Evolutionary conservation across 2,797 vertebrate species (phyloP), one percentile per base, ranked within the genome.

Genomic region (Eulemur albifrons): DNA sequence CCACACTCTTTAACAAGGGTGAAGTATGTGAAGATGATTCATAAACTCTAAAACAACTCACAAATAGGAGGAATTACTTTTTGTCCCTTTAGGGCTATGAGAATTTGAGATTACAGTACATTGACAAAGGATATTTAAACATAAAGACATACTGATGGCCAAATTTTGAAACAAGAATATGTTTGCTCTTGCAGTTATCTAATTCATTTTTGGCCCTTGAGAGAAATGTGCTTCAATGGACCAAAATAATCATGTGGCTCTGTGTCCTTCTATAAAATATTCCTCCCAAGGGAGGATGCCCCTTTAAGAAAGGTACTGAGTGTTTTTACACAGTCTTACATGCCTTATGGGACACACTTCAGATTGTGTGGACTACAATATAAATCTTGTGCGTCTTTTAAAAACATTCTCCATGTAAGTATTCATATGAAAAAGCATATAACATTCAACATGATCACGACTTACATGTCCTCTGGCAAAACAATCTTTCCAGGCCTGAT

Each of bases 301-400:
- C 20, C 38, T 91, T 76, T 80, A 67, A 95, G 45, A 91, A 86
- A 92, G 30, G 10, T 32, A 27, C 12, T 72, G 21, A 50, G 8
- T 81, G 35, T 57, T 21, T 54, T 21, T 54, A 43, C 17, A 27
- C n/a, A 12, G 8, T 89, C 38, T 48, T 87, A 52, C 35, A 43
- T 80, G 20, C 32, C 32, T 72, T 82, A 11, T 27, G 35, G 75
- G 52, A 52, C 32, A 45, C 15, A 67, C 5, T 88, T 93, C 12
- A 40, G 35, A 85, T 72, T 63, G 15, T 12, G 1, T 48, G 18
- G 14, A 20, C 35, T 90, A 88, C 27, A 85, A 54, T 76, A 69
- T 40, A 86, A 50, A 96, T 27, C 32, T n/a, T 83, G 18, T 45
- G 43, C 70, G 91, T 87, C 79, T 88, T 93, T 38, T 83, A 75